Base-by-base conservation (phyloP, 1,140 invertebrate species). In the Apocrypta bakeri region DNA sequence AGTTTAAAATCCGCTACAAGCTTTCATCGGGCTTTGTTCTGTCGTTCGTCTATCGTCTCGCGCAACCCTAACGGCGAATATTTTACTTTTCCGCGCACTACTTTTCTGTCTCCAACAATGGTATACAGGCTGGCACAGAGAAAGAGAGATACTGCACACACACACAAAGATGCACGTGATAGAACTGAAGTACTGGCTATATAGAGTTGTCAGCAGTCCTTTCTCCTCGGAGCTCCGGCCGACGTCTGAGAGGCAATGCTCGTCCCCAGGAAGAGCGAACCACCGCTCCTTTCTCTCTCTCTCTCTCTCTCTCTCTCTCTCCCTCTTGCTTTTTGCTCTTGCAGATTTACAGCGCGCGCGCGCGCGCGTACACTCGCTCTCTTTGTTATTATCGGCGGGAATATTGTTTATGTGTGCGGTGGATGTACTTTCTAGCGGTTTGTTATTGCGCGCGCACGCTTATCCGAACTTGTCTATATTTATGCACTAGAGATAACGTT, bases 191-290 rank as follows among this genome's bases (percentile, higher is more conserved):
- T 6, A 64, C 61, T 25, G 42, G 1, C 2, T 48, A 42, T 42
- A 42, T 9, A 42, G 4, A 48, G 42, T 17, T 48, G 14, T 2
- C 12, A 56, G 21, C 48, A 66, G 9, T 66, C 42, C 78, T 72
- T 79, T 72, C 78, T 79, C 78, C 78, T 56, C 27, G 21, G 27
- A 72, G 68, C 48, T 63, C 61, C 11, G 27, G 27, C 31, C 42
- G 27, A 21, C 31, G 68, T 79, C 78, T 79, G 66, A 40, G 33
- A 78, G 61, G 14, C n/a, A n/a, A 17, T 27, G 76, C 76, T 29
- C n/a, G 63, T 27, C 25, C 25, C 48, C 48, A n/a, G 21, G 21
- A n/a, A n/a, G 21, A 56, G 48, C 17, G 48, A n/a, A 7, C 25
- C 25, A 21, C 48, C 78, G 56, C 77, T 71, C 21, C 12, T n/a